Evolutionary conservation across 2,888 invertebrate species (phyloP).

Genomic region (Atethmia centrago): DNA sequence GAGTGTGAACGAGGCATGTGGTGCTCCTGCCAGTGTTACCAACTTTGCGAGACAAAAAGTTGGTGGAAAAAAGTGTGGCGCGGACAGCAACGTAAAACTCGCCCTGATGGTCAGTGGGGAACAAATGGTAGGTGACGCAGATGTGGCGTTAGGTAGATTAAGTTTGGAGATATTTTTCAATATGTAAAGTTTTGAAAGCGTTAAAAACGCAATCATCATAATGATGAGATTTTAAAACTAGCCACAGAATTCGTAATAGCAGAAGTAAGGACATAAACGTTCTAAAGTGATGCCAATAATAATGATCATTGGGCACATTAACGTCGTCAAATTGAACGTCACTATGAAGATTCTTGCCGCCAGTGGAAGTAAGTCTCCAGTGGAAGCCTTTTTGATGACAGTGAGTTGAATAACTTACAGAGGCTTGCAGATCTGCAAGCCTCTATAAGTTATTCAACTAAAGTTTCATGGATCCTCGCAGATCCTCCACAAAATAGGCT

Average conservation of each 20-base stretch:
- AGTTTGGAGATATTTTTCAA: background rate
- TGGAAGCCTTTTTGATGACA: background rate
- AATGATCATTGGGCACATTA: background rate
- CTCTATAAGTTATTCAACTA: no score
- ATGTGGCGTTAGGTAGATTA: constrained; percentile 55
- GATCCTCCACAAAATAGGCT: constrained; percentile 19
- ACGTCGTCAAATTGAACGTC: background rate
- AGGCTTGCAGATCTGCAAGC: no score
- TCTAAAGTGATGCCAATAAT: background rate
- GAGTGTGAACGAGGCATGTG: constrained; percentile 71
- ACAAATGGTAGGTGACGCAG: constrained; percentile 43
- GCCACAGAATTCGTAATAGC: background rate
- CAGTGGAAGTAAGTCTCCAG: background rate
- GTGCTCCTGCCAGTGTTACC: constrained; percentile 76
- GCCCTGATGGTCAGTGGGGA: constrained; percentile 69
- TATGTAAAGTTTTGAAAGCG: background rate
- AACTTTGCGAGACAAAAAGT: constrained; percentile 79
- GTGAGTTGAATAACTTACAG: background rate
- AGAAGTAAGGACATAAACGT: background rate
- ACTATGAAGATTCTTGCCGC: background rate
- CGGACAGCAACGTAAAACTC: constrained; percentile 74
- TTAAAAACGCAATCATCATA: no score
- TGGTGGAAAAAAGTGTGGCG: constrained; percentile 71
- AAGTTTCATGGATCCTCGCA: background rate
- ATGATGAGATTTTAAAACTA: background rate